Evolutionary conservation across 2,113 vertebrate species (phyloP).

Genomic region (Jacana jacana): DNA sequence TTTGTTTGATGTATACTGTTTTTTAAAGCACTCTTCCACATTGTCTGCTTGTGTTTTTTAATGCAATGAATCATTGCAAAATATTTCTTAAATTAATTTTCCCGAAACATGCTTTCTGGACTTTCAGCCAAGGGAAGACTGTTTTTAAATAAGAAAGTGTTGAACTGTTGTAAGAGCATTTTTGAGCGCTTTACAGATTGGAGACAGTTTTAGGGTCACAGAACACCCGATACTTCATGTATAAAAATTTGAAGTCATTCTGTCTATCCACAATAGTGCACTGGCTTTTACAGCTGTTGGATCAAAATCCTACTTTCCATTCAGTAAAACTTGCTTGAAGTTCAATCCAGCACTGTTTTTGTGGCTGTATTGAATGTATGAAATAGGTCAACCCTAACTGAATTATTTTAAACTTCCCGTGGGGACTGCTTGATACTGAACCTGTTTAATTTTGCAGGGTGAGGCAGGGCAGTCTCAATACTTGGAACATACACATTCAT

Average conservation of each 20-base stretch:
- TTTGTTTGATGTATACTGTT: constrained; percentile 70
- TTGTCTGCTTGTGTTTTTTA: background rate
- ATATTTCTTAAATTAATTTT: constrained; percentile 33
- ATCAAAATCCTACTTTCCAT: background rate
- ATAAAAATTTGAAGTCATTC: background rate
- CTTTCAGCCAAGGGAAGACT: background rate
- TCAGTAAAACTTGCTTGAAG: background rate
- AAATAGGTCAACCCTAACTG: constrained; percentile 30
- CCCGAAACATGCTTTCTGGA: background rate
- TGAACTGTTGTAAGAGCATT: background rate
- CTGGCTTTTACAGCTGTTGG: background rate
- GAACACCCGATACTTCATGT: background rate
- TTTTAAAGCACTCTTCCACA: constrained; percentile 29
- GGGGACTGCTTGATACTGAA: constrained; percentile 8
- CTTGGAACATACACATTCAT: background rate
- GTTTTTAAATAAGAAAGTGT: background rate
- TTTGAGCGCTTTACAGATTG: background rate
- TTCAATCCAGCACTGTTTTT: background rate
- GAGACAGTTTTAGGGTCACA: background rate
- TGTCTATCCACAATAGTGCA: background rate
- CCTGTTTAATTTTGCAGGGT: constrained; percentile 31
- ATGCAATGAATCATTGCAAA: constrained; percentile 26
- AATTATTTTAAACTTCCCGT: constrained; percentile 17
- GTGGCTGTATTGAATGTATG: background rate
- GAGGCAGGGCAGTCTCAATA: background rate